Evolutionary conservation across 1,140 invertebrate species (phyloP).

Genomic region (Whitmania pigra): DNA sequence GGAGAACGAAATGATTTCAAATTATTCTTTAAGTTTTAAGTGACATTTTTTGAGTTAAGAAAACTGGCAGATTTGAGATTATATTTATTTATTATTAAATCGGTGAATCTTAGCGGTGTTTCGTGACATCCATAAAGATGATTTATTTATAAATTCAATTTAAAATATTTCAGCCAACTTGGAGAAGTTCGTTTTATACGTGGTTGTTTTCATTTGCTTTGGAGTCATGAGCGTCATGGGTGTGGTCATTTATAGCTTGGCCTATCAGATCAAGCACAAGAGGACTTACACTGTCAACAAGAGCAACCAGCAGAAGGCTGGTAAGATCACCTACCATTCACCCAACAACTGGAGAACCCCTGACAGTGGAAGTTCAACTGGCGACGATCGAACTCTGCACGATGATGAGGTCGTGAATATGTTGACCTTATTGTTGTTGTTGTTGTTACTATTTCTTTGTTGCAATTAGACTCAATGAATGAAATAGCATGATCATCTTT

Average conservation of each 20-base stretch:
- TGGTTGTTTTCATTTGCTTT: slow-evolving; percentile 9
- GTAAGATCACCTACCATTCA: neutral
- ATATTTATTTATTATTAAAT: no score
- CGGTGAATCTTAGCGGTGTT: no score
- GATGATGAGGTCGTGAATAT: slow-evolving; percentile 8
- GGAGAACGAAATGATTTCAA: no score
- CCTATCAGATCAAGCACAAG: neutral
- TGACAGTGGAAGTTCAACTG: slow-evolving; percentile 17
- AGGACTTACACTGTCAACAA: neutral
- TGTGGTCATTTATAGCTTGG: neutral
- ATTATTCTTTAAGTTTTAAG: no score
- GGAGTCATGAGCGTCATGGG: neutral
- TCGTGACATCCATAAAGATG: no score
- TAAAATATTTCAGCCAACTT: neutral
- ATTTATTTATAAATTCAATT: no score
- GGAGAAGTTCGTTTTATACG: slow-evolving; percentile 13
- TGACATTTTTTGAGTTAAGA: no score
- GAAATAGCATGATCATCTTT: no score
- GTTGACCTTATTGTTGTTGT: neutral
- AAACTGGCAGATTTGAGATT: no score
- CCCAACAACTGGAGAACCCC: slow-evolving; percentile 6
- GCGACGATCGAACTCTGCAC: slow-evolving; percentile 14
- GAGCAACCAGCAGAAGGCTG: neutral
- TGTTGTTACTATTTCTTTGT: no score
- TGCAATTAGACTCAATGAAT: no score